Evolutionary conservation across 2,797 vertebrate species (phyloP), one percentile per base, ranked within the genome.

Genomic region (Craterocephalus amniculus): DNA sequence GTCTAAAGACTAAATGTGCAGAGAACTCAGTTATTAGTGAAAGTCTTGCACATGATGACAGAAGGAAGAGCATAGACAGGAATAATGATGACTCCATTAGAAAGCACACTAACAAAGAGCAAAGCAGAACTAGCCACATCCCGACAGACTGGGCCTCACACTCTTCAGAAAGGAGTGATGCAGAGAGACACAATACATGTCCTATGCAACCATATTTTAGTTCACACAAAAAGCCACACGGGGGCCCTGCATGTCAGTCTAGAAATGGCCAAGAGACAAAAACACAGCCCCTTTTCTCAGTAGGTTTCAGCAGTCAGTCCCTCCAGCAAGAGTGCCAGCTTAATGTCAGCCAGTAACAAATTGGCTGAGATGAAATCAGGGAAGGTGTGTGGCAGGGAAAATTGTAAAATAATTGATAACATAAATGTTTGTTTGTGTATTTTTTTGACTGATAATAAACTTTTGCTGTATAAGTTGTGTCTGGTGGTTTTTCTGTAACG

Each of bases 281-380:
- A 35, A 58, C 58, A 9, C 62, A 70, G 5, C 22, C 32, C 4
- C 49, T 67, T 51, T 67, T 16, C 52, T 77, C 18, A 75, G n/a
- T 35, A 49, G 1, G 8, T 55, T 83, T 14, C 22, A 71, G 34
- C 79, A 80, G 4, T 67, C 74, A 18, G 63, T 72, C 2, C 76
- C 79, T 72, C 81, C 82, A 55, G 10, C 79, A 0, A 72, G 35
- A 70, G 51, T 76, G 10, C 63, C 27, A 59, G 71, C 58, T 1
- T 79, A n/a, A 81, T 32, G n/a, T 64, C 29, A 11, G 27, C 27
- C 22, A 61, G 31, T 48, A 31, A 49, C 38, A 35, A 43, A 24
- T 38, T 40, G 16, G 4, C 22, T 49, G 31, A 20, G n/a, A 58
- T 35, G 40, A 52, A 18, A 52, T 22, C 20, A 22, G 20, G 13